A percentile compares a stretch with the other conserved stretches of the same genome.
Evolutionary conservation across 2,113 vertebrate genomes (phyloP).

Genomic region (Anser cygnoides): DNA sequence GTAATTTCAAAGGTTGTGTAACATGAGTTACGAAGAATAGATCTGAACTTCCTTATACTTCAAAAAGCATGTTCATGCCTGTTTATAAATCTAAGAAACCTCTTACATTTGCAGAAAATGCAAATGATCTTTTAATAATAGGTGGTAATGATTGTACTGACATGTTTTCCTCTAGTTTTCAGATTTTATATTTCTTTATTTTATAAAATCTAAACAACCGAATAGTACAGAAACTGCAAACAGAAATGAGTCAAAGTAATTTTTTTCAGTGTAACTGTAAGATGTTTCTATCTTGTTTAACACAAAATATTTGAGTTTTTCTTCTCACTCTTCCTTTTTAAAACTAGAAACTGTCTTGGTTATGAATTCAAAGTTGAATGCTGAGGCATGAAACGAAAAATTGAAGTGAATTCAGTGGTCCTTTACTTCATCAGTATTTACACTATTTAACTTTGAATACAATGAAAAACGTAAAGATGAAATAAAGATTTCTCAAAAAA

Average conservation of each 20-base stretch:
- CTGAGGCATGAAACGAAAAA: neutral
- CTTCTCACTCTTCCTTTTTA: neutral
- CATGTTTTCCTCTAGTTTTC: neutral
- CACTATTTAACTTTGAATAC: neutral
- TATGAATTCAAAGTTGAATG: neutral
- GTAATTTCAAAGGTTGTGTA: neutral
- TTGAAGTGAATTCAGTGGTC: neutral
- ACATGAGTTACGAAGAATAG: neutral
- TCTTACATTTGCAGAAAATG: neutral
- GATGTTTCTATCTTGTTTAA: neutral
- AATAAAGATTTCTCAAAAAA: neutral
- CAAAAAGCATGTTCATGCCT: neutral
- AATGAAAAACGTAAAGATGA: neutral
- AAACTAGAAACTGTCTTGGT: neutral
- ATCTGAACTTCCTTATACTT: neutral
- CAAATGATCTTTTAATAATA: neutral
- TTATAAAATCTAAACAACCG: neutral
- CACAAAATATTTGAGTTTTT: neutral
- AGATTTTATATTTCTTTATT: neutral
- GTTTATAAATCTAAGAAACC: neutral
- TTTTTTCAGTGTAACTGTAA: neutral
- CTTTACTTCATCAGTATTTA: neutral
- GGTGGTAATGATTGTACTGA: neutral
- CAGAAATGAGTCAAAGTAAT: neutral
- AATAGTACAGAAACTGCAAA: neutral